phyloP scores from a whole-genome alignment of 2,888 invertebrate species.

The Tromatobia lineatoria region DNA sequence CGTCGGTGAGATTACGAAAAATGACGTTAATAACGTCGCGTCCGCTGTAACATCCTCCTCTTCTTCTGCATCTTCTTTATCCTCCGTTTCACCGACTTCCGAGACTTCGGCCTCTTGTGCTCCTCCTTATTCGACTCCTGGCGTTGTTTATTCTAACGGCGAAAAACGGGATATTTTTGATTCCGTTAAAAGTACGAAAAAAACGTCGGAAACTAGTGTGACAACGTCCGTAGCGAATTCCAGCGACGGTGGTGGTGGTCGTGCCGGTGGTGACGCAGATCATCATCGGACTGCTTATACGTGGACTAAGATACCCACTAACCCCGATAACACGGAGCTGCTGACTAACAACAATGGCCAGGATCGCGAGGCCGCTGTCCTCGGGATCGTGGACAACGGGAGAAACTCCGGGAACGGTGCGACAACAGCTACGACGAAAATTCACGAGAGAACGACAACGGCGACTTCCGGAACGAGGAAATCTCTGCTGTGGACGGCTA shows the following conservation, averaged over 20 bases:
- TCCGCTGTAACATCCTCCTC: constrained; percentile 8
- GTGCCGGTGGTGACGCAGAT: constrained; percentile 65
- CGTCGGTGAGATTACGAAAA: neutral
- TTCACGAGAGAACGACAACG: constrained; percentile 18
- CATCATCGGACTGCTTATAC: constrained; percentile 71
- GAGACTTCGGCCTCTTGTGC: constrained; percentile 5
- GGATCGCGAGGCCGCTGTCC: constrained; percentile 71
- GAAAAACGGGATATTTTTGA: neutral
- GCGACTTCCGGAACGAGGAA: constrained; percentile 27
- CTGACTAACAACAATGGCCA: constrained; percentile 80
- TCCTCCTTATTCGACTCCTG: neutral
- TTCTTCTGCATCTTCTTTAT: neutral
- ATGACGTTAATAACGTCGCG: neutral
- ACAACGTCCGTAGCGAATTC: constrained; percentile 14
- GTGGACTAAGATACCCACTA: constrained; percentile 79
- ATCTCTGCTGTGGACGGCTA: constrained; percentile 55
- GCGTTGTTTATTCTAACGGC: neutral
- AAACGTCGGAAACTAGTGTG: neutral
- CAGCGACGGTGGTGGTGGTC: constrained; percentile 68
- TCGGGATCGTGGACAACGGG: constrained; percentile 51
- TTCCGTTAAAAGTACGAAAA: neutral
- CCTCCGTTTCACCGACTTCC: neutral
- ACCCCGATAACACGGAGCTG: constrained; percentile 80
- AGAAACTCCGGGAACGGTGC: constrained; percentile 17
- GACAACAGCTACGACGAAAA: neutral